Conservation (phyloP, 1,140 invertebrate genomes). For the Diachasma alloeum region DNA sequence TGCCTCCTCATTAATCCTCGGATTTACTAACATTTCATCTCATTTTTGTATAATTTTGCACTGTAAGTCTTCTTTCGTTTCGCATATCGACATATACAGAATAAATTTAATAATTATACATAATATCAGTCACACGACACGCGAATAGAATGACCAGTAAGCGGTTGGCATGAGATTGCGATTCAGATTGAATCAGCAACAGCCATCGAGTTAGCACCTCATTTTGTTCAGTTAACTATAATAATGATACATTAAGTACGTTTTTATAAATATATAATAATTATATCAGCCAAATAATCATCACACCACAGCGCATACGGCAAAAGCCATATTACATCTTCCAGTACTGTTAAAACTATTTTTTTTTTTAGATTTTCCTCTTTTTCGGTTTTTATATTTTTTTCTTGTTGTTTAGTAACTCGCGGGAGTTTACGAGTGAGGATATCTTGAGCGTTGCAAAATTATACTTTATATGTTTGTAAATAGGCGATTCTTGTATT, state of each 20-base stretch:
- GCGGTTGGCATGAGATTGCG: not conserved
- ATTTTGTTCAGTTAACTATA: not conserved
- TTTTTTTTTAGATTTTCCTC: not conserved
- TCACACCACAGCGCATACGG: not conserved
- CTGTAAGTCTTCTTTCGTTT: not conserved
- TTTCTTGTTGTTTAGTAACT: not conserved
- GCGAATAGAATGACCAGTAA: not conserved
- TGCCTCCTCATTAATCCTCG: not conserved
- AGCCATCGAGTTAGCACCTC: not conserved
- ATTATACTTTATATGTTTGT: not conserved
- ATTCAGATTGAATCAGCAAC: not conserved
- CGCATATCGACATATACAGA: not conserved
- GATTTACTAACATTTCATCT: not conserved
- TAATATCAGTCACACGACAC: slow-evolving; percentile 7
- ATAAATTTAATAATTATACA: not conserved
- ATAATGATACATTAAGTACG: not conserved
- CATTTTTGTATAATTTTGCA: not conserved
- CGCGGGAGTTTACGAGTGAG: not conserved
- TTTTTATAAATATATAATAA: slow-evolving; percentile 2
- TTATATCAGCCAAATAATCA: not conserved
- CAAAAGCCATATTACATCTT: not conserved
- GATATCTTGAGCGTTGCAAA: slow-evolving; percentile 2
- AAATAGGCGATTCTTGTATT: not conserved
- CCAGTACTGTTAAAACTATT: not conserved
- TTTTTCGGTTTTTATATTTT: not conserved